A percentile compares a stretch with the other conserved stretches of the same genome.
Conservation (phyloP, 2,888 invertebrate genomes). For the Phengaris alcon region DNA sequence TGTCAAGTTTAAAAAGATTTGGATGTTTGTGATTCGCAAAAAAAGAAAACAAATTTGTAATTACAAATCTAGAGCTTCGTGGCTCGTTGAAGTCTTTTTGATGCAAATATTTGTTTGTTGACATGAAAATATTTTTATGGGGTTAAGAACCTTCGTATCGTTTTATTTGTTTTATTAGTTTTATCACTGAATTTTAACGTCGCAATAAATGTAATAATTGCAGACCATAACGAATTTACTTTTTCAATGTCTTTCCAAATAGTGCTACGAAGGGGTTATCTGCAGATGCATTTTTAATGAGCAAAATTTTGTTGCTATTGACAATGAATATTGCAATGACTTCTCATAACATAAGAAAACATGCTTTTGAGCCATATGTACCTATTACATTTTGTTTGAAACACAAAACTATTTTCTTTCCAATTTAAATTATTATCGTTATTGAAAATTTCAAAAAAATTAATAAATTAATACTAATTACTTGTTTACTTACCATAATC, state of each 20-base stretch:
- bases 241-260: neutral
- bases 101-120: conserved; percentile 33
- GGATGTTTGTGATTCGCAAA: neutral
- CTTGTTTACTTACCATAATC: neutral
- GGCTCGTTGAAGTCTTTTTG: conserved; percentile 50
- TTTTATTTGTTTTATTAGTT: conserved; percentile 8
- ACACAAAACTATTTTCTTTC: neutral
- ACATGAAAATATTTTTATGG: conserved; percentile 16
- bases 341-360: too few relatives aligned
- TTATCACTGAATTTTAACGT: conserved; percentile 10
- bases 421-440: too few relatives aligned
- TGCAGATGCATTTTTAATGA: neutral
- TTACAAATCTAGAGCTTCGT: conserved; percentile 25
- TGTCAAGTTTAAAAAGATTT: neutral
- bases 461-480: too few relatives aligned
- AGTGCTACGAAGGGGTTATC: neutral
- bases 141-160: conserved; percentile 7
- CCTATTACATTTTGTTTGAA: too few relatives aligned
- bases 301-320: neutral
- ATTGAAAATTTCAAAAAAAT: too few relatives aligned
- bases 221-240: neutral
- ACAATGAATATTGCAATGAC: neutral
- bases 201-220: neutral
- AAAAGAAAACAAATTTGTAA: conserved; percentile 30
- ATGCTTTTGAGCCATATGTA: too few relatives aligned